A percentile compares a stretch with the other conserved stretches of the same genome.
Conservation (phyloP, 2,113 vertebrate genomes). For the Ranitomeya variabilis region DNA sequence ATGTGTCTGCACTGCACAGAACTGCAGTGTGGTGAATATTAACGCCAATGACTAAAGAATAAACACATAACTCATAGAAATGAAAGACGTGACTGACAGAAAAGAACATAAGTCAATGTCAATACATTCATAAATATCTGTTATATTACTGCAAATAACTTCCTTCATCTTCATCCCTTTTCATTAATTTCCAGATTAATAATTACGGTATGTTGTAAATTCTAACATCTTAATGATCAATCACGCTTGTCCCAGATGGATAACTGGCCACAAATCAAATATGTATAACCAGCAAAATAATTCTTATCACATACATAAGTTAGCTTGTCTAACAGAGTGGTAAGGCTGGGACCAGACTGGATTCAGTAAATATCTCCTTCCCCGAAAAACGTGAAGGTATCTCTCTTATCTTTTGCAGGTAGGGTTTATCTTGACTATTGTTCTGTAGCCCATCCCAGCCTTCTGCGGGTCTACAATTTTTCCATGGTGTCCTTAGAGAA, state of each 20-base stretch:
- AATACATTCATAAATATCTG: constrained; percentile 15
- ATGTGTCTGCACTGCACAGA: constrained; percentile 32
- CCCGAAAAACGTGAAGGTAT: not conserved
- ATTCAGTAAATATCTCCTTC: not conserved
- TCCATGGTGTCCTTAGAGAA: no score
- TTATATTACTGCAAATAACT: not conserved
- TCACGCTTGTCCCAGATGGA: not conserved
- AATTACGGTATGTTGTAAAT: not conserved
- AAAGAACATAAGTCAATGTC: constrained; percentile 24
- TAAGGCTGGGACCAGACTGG: not conserved
- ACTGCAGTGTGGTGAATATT: constrained; percentile 40
- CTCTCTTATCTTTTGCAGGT: not conserved
- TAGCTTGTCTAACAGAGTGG: not conserved
- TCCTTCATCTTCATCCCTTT: constrained; percentile 11
- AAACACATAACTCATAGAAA: constrained; percentile 20
- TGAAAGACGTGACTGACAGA: constrained; percentile 21
- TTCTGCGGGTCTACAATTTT: no score
- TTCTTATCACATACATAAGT: not conserved
- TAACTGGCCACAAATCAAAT: constrained; percentile 11
- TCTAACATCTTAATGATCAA: constrained; percentile 23
- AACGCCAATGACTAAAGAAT: constrained; percentile 27
- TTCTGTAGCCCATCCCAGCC: no score
- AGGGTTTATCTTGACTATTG: no score
- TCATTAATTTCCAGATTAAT: constrained; percentile 27
- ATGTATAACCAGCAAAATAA: not conserved